Evolutionary conservation across 2,797 vertebrate genomes (phyloP).

Genomic region (Fringilla coelebs): DNA sequence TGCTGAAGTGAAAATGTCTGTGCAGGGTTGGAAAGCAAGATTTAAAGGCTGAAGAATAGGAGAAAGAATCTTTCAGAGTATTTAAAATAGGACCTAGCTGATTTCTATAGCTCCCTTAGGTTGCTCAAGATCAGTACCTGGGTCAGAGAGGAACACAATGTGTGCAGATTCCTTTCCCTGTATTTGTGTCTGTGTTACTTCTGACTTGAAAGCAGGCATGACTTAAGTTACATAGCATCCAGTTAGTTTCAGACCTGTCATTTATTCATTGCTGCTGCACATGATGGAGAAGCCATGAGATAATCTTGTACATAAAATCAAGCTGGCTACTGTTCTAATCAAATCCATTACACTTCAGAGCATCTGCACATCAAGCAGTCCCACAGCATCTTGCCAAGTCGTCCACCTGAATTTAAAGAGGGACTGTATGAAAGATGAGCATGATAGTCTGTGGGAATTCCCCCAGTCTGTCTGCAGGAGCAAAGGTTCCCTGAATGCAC

Average conservation of each 20-base stretch:
- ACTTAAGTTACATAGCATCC: not conserved
- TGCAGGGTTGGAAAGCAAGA: not conserved
- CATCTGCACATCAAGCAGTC: not conserved
- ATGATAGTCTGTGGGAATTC: not conserved
- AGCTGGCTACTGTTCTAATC: not conserved
- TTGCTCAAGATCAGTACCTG: not conserved
- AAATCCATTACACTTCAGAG: not conserved
- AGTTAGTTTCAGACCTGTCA: not conserved
- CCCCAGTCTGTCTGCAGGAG: not conserved
- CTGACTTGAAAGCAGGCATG: not conserved
- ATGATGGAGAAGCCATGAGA: not conserved
- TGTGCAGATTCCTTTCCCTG: not conserved
- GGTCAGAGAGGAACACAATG: not conserved
- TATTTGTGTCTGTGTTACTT: not conserved
- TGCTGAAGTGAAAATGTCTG: not conserved
- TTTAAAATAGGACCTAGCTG: not conserved
- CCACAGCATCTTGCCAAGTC: not conserved
- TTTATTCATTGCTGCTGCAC: not conserved
- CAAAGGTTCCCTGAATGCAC: not conserved
- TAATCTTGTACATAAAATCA: not conserved
- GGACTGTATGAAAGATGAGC: not conserved
- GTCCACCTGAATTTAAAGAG: not conserved
- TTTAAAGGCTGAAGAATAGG: not conserved
- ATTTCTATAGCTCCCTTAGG: not conserved
- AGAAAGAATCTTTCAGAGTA: not conserved